Base-by-base conservation (phyloP, 2,888 invertebrate genomes). In the Cerastis rubricosa region DNA sequence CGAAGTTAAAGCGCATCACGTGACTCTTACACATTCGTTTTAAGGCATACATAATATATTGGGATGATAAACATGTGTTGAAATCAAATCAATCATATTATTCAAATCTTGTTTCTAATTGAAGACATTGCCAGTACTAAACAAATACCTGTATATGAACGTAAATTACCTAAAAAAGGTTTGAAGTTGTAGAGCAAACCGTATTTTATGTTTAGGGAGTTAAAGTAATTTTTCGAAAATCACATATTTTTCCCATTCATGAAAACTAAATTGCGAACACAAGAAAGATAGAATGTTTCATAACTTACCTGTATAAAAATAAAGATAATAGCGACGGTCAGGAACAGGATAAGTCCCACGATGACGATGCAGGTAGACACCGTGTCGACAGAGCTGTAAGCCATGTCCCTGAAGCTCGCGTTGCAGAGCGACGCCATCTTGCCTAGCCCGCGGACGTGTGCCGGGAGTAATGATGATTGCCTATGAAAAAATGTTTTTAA, bases 321-420 rank as follows among this genome's bases (percentile, higher is more conserved):
- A 93, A 99, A 99, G 82, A 99, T 97, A 49, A 98, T 98, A 66
- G 98, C 97, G 87, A 98, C 98, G 70, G 98, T 97, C 29, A 98
- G 97, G 87, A 98, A 98, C 47, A 99, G 92, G 73, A 99, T 97
- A 72, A 99, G 97, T n/a, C 98, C 97, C 71, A 98, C 97, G 84
- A 99, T 99, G 88, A 99, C 98, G 73, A 99, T 97, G 85, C 98
- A 98, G 68, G 98, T 98, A 11, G 99, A 98, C 4, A 99, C 98
- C 0, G 98, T 98, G 94, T 99, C 99, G 59, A 99, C 97, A 0
- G 98, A 98, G 35, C 97, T 97, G 91, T 98, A 98, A 0, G 98
- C 96, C 71, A 97, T 95, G 65, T 97, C 97, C 9, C 97, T 97
- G 35, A 98, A 90, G 80, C 97, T 97, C 4, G 94, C 92, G 91